A percentile compares a stretch with the other conserved stretches of the same genome.
Evolutionary conservation across 23 tunicate species (phyloP).

Genomic region (Ciona savignyi): DNA sequence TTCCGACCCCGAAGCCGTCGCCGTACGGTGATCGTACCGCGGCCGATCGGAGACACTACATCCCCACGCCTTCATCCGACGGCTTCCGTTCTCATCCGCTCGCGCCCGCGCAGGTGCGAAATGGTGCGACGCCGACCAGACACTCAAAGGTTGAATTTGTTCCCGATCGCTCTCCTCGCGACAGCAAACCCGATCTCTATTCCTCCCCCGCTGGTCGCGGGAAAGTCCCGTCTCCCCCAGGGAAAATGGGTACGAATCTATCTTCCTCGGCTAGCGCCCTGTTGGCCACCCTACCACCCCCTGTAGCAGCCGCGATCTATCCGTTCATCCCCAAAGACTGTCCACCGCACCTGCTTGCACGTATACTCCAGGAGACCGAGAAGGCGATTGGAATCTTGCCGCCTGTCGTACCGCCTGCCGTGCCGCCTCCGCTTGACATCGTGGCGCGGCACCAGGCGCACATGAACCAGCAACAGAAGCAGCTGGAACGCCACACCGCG

Average conservation of each 20-base stretch:
- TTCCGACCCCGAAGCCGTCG: not conserved
- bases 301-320: not conserved
- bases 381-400: not conserved
- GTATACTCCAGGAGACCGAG: not conserved
- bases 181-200: not conserved
- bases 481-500: not conserved
- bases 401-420: not conserved
- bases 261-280: not conserved
- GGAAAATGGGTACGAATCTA: not conserved
- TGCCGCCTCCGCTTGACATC: not conserved
- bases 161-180: too few species aligned
- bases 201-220: not conserved
- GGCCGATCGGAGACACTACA: not conserved
- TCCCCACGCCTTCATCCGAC: not conserved
- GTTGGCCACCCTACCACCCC: constrained; percentile 4
- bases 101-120: not conserved
- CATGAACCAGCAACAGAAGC: not conserved
- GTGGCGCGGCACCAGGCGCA: not conserved
- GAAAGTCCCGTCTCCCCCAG: not conserved
- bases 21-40: not conserved
- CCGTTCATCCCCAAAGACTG: constrained; percentile 5
- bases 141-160: too few species aligned
- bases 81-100: not conserved
- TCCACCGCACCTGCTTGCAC: constrained; percentile 7
- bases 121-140: not conserved